These are phyloP conservation scores for Acropora yongei DNA, from an alignment of 64 coral and sea anemone genomes.

Conservation along the genomic window DNA sequence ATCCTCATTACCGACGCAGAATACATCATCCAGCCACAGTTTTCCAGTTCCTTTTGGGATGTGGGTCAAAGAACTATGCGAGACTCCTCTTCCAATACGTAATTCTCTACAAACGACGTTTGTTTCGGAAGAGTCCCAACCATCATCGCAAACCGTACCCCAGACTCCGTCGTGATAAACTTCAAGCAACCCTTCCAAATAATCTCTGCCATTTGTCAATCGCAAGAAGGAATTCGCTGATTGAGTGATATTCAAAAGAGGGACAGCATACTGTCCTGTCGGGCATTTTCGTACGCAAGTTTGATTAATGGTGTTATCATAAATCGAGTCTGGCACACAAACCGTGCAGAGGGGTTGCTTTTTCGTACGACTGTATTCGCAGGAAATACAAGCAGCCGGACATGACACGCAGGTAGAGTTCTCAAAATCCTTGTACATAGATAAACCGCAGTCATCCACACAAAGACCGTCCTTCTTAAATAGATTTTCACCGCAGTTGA, in stretches of 20 bases:
- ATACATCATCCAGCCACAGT: slow-evolving; percentile 75
- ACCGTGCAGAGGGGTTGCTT: slow-evolving; percentile 15
- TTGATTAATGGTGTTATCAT: not conserved
- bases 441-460: slow-evolving; percentile 55
- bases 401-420: slow-evolving; percentile 70
- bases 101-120: slow-evolving; percentile 76
- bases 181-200: slow-evolving; percentile 79
- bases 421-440: slow-evolving; percentile 23
- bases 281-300: slow-evolving; percentile 60
- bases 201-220: slow-evolving; percentile 75
- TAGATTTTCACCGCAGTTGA: slow-evolving; percentile 42
- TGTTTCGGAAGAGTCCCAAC: slow-evolving; percentile 61
- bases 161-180: slow-evolving; percentile 79
- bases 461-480: slow-evolving; percentile 61
- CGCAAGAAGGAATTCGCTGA: slow-evolving; percentile 6
- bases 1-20: slow-evolving; percentile 17
- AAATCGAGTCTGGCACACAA: slow-evolving; percentile 55
- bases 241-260: slow-evolving; percentile 3
- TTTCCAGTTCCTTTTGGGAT: slow-evolving; percentile 61
- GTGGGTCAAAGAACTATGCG: not conserved
- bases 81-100: slow-evolving; percentile 22
- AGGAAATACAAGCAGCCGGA: slow-evolving; percentile 57
- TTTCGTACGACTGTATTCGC: not conserved
- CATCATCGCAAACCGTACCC: slow-evolving; percentile 93
- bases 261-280: slow-evolving; percentile 48